phyloP scores from a whole-genome alignment of 1,140 invertebrate species.

The Stegodyphus dumicola region DNA sequence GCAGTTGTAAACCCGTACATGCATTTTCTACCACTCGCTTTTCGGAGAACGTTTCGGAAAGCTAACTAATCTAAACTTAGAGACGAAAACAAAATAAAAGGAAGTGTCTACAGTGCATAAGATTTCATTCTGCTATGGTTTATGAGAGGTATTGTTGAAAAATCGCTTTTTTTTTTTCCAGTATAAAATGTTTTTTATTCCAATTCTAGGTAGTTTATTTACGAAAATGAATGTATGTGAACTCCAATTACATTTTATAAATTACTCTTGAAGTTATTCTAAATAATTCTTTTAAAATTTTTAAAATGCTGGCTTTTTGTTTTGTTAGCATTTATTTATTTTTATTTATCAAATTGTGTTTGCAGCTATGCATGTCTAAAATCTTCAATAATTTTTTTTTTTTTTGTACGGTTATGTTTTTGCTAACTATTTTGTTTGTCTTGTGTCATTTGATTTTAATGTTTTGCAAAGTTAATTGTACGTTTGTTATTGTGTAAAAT shows the following conservation, averaged over 20 bases:
- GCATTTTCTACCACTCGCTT: background rate
- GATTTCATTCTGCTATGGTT: constrained; percentile 17
- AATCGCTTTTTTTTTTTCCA: background rate
- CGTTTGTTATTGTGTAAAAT: too few species aligned
- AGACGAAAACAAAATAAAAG: background rate
- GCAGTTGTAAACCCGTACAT: constrained; percentile 1
- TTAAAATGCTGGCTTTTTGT: background rate
- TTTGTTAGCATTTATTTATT: background rate
- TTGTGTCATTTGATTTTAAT: too few species aligned
- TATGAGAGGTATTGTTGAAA: constrained; percentile 18
- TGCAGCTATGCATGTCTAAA: too few species aligned
- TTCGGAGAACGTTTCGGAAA: background rate
- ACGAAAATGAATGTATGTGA: too few species aligned
- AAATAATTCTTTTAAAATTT: background rate
- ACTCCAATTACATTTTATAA: background rate
- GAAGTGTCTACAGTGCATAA: background rate
- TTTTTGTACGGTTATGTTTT: too few species aligned
- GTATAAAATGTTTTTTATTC: background rate
- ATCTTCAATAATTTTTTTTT: too few species aligned
- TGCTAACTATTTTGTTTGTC: too few species aligned
- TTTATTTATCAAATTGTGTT: background rate
- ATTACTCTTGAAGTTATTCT: background rate
- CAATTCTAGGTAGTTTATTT: background rate
- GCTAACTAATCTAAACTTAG: background rate
- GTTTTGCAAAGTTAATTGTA: too few species aligned